Conservation (phyloP, 2,113 vertebrate genomes). For the Ceuthmochares aereus region DNA sequence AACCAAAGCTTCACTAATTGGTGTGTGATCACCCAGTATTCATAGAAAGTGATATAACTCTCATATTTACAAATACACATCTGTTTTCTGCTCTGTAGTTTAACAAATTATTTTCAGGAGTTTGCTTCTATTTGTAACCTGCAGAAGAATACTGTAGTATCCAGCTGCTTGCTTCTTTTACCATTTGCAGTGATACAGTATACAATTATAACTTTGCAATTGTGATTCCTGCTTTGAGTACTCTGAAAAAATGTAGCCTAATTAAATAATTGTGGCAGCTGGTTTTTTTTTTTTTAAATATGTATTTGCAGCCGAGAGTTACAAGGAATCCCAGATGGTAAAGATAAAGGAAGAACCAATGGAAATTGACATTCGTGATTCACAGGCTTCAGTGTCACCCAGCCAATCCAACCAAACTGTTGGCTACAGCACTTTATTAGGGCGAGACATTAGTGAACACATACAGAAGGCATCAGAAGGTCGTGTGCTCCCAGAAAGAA, state of each 20-base stretch:
- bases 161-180: slow-evolving; percentile 19
- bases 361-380: slow-evolving; percentile 92
- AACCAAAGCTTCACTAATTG: not conserved
- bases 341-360: slow-evolving; percentile 96
- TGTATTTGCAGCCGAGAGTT: slow-evolving; percentile 86
- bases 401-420: slow-evolving; percentile 80
- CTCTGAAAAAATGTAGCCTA: slow-evolving; percentile 19
- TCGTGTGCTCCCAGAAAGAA: slow-evolving; percentile 89
- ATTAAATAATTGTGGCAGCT: slow-evolving; percentile 33
- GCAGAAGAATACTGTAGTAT: not conserved
- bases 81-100: slow-evolving; percentile 4
- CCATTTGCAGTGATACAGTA: not conserved
- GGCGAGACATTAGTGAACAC: slow-evolving; percentile 87
- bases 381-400: slow-evolving; percentile 80
- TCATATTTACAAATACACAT: not conserved
- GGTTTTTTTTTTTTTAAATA: not conserved
- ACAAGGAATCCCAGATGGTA: slow-evolving; percentile 89
- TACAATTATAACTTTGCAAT: not conserved
- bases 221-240: slow-evolving; percentile 16
- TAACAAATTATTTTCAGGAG: slow-evolving; percentile 24
- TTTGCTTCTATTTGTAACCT: slow-evolving; percentile 13
- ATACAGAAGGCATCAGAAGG: slow-evolving; percentile 86
- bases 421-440: slow-evolving; percentile 93
- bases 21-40: not conserved
- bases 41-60: not conserved